Conservation (phyloP, 2,888 invertebrate species). For the Aphidius colemani region DNA sequence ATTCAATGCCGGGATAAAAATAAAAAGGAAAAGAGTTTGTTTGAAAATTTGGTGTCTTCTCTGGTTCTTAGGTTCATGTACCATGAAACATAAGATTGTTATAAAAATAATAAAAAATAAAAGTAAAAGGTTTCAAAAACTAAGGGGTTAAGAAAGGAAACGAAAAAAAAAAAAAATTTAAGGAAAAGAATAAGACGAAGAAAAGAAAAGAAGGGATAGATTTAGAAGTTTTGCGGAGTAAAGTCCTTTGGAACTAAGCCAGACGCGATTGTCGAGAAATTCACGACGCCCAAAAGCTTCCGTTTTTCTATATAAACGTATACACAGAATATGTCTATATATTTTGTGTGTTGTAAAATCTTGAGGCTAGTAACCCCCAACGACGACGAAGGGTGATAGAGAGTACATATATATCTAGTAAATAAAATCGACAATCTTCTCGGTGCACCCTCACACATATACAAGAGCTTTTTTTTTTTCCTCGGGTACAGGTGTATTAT, state of each 20-base stretch:
- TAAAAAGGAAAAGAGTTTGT: slow-evolving; percentile 9
- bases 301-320: slow-evolving; percentile 18
- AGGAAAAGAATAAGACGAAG: background rate
- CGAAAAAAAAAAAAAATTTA: background rate
- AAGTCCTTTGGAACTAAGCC: slow-evolving; percentile 50
- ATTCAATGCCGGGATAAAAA: slow-evolving; percentile 1
- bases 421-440: too few species aligned
- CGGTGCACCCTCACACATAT: too few species aligned
- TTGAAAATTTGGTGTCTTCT: slow-evolving; percentile 18
- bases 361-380: background rate
- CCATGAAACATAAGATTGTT: slow-evolving; percentile 37
- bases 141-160: background rate
- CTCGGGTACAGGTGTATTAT: background rate
- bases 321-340: background rate
- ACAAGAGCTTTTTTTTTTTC: background rate
- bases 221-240: slow-evolving; percentile 38
- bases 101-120: background rate
- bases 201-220: slow-evolving; percentile 21
- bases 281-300: slow-evolving; percentile 39
- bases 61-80: slow-evolving; percentile 7
- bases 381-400: slow-evolving; percentile 11
- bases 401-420: slow-evolving; percentile 9
- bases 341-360: slow-evolving; percentile 3
- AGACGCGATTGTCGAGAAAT: slow-evolving; percentile 51
- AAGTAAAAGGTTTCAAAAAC: slow-evolving; percentile 3